Evolutionary conservation across 2,113 vertebrate species (phyloP).

Genomic region (Micronycteris hirsuta): DNA sequence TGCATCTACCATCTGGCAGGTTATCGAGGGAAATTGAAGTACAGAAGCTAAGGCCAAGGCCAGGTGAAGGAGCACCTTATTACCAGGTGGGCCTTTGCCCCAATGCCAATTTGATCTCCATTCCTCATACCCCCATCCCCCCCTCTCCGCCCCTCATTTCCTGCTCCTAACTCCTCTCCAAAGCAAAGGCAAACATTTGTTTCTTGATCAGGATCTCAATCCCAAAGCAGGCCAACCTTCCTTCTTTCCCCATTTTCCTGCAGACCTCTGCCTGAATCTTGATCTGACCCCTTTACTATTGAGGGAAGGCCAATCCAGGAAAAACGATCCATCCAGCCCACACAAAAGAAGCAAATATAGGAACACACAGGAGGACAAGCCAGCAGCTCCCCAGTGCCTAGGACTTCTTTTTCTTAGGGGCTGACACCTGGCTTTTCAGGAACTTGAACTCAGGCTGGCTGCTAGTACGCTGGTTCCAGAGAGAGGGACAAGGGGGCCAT

Average conservation of each 20-base stretch:
- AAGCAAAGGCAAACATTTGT: not conserved
- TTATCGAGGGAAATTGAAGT: not conserved
- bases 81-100: not conserved
- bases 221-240: not conserved
- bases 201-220: no score
- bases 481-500: not conserved
- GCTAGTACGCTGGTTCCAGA: not conserved
- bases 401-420: not conserved
- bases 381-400: not conserved
- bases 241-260: not conserved
- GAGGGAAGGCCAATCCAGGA: not conserved
- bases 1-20: not conserved
- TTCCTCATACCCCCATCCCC: fast-evolving
- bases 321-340: not conserved
- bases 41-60: not conserved
- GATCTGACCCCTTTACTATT: not conserved
- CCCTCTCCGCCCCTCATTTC: not conserved
- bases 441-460: fast-evolving
- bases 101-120: not conserved
- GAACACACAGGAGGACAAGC: fast-evolving
- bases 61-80: not conserved
- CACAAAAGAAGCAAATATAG: not conserved
- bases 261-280: not conserved
- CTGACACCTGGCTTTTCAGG: not conserved
- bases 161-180: fast-evolving